Evolutionary conservation across 2,888 invertebrate genomes (phyloP).

Genomic region (Athalia circularis): DNA sequence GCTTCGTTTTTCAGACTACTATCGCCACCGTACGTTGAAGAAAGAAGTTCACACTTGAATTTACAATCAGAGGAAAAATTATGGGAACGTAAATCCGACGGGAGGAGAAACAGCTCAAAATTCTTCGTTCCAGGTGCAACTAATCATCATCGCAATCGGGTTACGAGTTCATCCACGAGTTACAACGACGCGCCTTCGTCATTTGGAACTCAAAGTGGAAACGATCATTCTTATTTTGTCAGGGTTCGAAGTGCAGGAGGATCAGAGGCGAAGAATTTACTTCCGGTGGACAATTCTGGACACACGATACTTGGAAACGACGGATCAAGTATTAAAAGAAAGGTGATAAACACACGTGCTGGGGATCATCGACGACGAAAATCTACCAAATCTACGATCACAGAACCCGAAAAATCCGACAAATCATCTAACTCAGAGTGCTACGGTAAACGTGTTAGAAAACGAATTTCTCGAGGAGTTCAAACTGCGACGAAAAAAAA

Average conservation of each 20-base stretch:
- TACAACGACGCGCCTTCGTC: neutral
- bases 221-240: neutral
- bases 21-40: too few species aligned
- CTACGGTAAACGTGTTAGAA: slow-evolving; percentile 5
- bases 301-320: neutral
- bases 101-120: too few species aligned
- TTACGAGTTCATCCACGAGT: neutral
- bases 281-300: neutral
- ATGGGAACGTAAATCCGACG: too few species aligned
- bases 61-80: too few species aligned
- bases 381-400: slow-evolving; percentile 10
- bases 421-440: slow-evolving; percentile 1
- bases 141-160: neutral
- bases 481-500: neutral
- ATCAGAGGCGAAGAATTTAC: neutral
- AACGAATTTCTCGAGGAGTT: slow-evolving; percentile 20
- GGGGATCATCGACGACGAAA: neutral
- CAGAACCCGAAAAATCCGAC: neutral
- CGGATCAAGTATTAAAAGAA: neutral
- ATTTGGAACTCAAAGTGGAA: neutral
- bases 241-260: neutral
- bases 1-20: too few species aligned
- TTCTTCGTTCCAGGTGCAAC: too few species aligned
- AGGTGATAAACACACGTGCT: neutral
- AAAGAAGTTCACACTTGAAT: too few species aligned